These are phyloP conservation scores for Melikaiella ostensackeni DNA, from an alignment of 2,888 invertebrate species.

Conservation along the genomic window DNA sequence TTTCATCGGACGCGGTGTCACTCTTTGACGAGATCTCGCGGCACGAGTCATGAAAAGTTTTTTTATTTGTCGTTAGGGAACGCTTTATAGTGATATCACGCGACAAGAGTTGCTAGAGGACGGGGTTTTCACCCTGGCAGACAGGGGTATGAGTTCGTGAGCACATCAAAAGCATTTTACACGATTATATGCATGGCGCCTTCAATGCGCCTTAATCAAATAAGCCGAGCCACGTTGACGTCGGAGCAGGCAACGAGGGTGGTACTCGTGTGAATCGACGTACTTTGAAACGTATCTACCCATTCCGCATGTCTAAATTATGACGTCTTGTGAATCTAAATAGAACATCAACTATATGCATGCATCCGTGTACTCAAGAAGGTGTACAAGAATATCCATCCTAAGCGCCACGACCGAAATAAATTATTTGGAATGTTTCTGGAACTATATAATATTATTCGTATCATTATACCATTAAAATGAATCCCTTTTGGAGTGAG, in stretches of 20 bases:
- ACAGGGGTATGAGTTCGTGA: constrained; percentile 58
- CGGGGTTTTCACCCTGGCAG: constrained; percentile 61
- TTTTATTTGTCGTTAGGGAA: constrained; percentile 46
- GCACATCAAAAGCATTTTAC: constrained; percentile 72
- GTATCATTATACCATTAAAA: too few species aligned
- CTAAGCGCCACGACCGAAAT: too few species aligned
- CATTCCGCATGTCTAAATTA: not conserved
- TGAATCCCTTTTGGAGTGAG: too few species aligned
- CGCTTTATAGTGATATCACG: constrained; percentile 46
- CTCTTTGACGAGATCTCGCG: constrained; percentile 44
- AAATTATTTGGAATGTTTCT: too few species aligned
- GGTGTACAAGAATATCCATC: not conserved
- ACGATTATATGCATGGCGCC: constrained; percentile 71
- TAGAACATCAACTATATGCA: not conserved
- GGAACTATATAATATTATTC: too few species aligned
- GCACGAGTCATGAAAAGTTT: constrained; percentile 33
- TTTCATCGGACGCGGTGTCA: constrained; percentile 10
- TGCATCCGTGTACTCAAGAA: not conserved
- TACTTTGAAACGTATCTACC: constrained; percentile 57
- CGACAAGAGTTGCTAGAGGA: constrained; percentile 50
- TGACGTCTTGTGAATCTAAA: constrained; percentile 5
- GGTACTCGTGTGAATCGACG: constrained; percentile 54
- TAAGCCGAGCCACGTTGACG: constrained; percentile 60
- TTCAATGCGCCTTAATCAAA: constrained; percentile 71
- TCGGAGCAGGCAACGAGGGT: constrained; percentile 44